phyloP scores from a whole-genome alignment of 2,113 vertebrate species.

The Ciconia boyciana region DNA sequence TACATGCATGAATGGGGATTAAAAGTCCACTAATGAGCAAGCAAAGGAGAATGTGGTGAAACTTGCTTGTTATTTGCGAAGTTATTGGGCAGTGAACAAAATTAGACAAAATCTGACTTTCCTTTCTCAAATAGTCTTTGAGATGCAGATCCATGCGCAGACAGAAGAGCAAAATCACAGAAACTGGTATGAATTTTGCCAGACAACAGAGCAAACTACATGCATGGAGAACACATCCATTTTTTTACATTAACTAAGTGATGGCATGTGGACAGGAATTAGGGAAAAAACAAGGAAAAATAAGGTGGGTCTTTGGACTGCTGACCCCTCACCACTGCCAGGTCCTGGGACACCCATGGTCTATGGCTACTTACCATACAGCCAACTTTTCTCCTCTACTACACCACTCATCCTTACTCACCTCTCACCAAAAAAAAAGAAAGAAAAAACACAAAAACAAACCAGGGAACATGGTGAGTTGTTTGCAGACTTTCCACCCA shows the following conservation, averaged over 20 bases:
- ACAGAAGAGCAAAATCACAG: neutral
- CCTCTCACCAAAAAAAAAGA: neutral
- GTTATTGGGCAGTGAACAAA: neutral
- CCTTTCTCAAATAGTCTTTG: neutral
- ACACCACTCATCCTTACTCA: neutral
- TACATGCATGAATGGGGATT: neutral
- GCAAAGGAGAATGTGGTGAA: neutral
- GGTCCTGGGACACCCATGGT: neutral
- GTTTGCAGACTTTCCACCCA: neutral
- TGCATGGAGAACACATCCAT: rapidly evolving
- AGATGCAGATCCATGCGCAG: neutral
- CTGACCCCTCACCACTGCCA: neutral
- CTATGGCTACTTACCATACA: neutral
- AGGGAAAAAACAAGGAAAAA: neutral
- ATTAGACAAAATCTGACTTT: neutral
- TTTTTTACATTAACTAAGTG: neutral
- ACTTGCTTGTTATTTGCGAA: neutral
- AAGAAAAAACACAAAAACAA: neutral
- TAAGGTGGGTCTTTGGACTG: neutral
- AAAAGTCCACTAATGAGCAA: neutral
- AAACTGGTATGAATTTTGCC: neutral
- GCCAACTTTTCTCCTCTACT: neutral
- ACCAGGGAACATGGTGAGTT: neutral
- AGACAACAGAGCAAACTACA: neutral
- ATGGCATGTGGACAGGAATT: neutral